Percentiles rank a stretch among this genome's conserved stretches.
Evolutionary conservation across 2,797 vertebrate species (phyloP).

Genomic region (Podargus strigoides): DNA sequence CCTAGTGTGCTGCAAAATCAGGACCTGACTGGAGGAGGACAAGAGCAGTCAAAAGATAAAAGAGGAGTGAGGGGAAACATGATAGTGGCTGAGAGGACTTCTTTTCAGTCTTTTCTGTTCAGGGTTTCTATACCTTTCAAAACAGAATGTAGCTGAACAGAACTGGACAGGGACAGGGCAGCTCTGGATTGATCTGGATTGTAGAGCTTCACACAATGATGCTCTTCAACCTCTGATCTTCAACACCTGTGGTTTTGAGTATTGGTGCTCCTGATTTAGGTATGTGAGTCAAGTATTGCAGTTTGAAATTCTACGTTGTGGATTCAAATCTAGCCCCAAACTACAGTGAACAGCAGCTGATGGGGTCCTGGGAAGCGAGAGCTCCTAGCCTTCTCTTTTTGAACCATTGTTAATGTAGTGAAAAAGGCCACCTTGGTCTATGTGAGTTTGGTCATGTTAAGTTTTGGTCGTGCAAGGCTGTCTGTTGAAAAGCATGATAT

Average conservation of each 20-base stretch:
- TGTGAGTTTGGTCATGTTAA: neutral
- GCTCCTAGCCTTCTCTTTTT: neutral
- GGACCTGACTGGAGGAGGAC: neutral
- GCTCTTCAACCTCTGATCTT: neutral
- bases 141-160: neutral
- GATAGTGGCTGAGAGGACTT: neutral
- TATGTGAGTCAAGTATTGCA: neutral
- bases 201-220: neutral
- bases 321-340: neutral
- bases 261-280: neutral
- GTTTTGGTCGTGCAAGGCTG: neutral
- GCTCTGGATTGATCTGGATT: neutral
- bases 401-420: fast-evolving
- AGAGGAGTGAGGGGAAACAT: neutral
- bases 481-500: neutral
- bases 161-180: neutral
- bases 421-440: neutral
- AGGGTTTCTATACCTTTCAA: neutral
- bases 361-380: neutral
- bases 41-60: neutral
- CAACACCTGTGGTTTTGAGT: neutral
- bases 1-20: neutral
- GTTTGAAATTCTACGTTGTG: neutral
- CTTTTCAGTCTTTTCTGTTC: neutral
- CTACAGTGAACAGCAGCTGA: neutral